Percentiles rank a stretch among this genome's conserved stretches.
Conservation (phyloP, 2,888 invertebrate genomes). For the Agriopis aurantiaria region DNA sequence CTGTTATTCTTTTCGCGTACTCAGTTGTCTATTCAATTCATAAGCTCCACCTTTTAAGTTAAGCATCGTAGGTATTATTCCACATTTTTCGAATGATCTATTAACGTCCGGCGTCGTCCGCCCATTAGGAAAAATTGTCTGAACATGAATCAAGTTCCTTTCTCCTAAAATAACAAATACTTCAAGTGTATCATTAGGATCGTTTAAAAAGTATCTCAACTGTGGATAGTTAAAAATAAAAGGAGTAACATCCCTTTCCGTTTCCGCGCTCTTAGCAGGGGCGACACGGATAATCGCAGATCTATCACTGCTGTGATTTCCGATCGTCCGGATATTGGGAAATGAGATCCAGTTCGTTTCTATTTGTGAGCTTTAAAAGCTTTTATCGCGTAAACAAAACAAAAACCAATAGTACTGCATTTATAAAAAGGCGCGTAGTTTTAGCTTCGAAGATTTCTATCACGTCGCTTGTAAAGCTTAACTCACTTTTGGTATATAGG, state of each 20-base stretch:
- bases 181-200: slow-evolving; percentile 54
- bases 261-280: slow-evolving; percentile 52
- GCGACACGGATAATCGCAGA: slow-evolving; percentile 62
- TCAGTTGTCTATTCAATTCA: not conserved
- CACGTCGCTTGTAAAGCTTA: too few species aligned
- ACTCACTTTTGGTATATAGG: too few species aligned
- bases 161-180: slow-evolving; percentile 61
- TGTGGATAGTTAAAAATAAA: slow-evolving; percentile 60
- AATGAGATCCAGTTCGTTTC: slow-evolving; percentile 32
- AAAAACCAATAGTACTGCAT: too few species aligned
- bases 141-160: slow-evolving; percentile 54
- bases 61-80: not conserved
- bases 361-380: slow-evolving; percentile 18
- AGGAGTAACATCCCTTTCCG: slow-evolving; percentile 70
- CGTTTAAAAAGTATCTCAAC: slow-evolving; percentile 53
- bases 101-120: slow-evolving; percentile 28
- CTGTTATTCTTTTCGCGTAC: too few species aligned
- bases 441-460: too few species aligned
- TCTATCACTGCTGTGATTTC: slow-evolving; percentile 66
- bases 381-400: slow-evolving; percentile 4
- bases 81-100: slow-evolving; percentile 13
- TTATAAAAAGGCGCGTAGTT: too few species aligned
- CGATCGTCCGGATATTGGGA: slow-evolving; percentile 47
- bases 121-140: slow-evolving; percentile 38
- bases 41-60: not conserved